Conservation (phyloP, 1,140 invertebrate species). For the Orchesella cincta region DNA sequence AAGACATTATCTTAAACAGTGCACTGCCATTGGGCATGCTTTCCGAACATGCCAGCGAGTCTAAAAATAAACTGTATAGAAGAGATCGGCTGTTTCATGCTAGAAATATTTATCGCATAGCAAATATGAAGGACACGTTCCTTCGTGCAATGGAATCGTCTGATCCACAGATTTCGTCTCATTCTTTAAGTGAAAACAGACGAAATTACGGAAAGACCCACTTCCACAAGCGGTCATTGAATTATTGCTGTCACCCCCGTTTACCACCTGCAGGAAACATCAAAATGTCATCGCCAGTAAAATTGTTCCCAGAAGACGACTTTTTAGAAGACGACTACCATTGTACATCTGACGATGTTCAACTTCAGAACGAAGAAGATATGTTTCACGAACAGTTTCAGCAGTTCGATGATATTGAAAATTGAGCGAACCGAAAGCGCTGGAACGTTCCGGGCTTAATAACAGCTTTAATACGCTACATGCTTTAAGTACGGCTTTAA, state of each 20-base stretch:
- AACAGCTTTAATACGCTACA: too few species aligned
- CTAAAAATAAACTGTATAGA: conserved; percentile 53
- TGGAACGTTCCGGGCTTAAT: too few species aligned
- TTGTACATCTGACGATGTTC: too few species aligned
- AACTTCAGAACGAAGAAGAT: too few species aligned
- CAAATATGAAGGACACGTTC: not conserved
- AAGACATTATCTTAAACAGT: conserved; percentile 51
- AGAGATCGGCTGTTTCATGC: conserved; percentile 49
- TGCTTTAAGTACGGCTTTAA: too few species aligned
- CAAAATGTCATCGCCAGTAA: not conserved
- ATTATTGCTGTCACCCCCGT: not conserved
- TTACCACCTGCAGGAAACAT: too few species aligned
- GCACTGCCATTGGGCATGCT: conserved; percentile 54
- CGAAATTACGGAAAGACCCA: not conserved
- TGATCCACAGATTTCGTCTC: not conserved
- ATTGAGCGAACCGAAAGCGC: too few species aligned
- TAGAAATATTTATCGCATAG: conserved; percentile 48
- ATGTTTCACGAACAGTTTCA: too few species aligned
- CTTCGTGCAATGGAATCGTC: not conserved
- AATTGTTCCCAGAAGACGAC: not conserved
- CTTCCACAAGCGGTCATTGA: not conserved
- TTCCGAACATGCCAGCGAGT: conserved; percentile 55
- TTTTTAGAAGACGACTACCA: too few species aligned
- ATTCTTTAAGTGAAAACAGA: not conserved
- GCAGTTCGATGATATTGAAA: too few species aligned